Base-by-base conservation (phyloP, 1,140 invertebrate species). In the Sipha flava region DNA sequence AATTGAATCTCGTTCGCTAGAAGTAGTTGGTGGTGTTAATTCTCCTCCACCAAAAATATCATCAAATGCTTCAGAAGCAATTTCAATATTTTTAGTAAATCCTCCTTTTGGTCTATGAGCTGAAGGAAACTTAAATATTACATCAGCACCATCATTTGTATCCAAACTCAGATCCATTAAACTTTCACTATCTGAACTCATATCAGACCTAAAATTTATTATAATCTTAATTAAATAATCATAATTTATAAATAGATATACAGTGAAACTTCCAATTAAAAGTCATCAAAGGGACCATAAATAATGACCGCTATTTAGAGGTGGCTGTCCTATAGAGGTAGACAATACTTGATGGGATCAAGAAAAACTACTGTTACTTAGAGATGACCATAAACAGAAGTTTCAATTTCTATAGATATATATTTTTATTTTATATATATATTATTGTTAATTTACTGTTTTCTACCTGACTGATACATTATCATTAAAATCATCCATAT, bases 41-140 rank as follows among this genome's bases (percentile, higher is more conserved):
- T 82, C 82, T 26, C 73, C 73, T 77, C 68, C 49, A 45, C 66
- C 52, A 34, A 88, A 86, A 57, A 88, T 87, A 81, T 94, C 92
- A 85, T 96, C 94, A 29, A 93, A 88, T 16, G 94, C 92, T 85
- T 97, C 95, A 49, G 91, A 91, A 9, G 94, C 95, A 29, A 94
- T 90, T 84, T 96, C 95, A 37, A 92, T 90, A 1, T 83, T 79
- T 64, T 64, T 68, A 29, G 45, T 47, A 10, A 23, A 26, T 23
- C 59, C 40, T 18, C 21, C 16, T 34, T 45, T 79, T 45, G 57
- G 26, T 68, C 26, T 64, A 21, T 79, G 77, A 2, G 59, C 21
- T 29, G 77, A 66, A 43, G 77, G 62, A 79, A 79, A 68, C 26
- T 59, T 68, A 47, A 68, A 79, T n/a, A 79, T 79, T 7, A 79